A percentile compares a stretch with the other conserved stretches of the same genome.
Evolutionary conservation across 2,113 vertebrate genomes (phyloP).

Genomic region (Bucco capensis): DNA sequence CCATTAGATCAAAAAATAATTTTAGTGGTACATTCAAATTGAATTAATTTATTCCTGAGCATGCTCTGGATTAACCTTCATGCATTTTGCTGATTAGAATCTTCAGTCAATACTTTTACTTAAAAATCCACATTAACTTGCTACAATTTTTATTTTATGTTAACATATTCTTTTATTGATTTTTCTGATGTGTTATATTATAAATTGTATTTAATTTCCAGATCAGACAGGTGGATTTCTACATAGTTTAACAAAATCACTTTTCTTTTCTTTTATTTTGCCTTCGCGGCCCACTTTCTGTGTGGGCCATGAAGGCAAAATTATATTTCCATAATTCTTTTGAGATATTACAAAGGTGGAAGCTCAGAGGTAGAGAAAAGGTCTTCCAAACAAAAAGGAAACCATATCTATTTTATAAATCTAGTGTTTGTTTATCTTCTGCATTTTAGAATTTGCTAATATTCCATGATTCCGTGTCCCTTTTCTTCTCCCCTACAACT

Average conservation of each 20-base stretch:
- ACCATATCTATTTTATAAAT: background rate
- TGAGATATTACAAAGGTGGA: background rate
- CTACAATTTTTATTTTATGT: conserved; percentile 30
- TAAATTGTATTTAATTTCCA: conserved; percentile 51
- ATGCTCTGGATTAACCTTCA: conserved; percentile 66
- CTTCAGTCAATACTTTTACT: conserved; percentile 60
- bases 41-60: conserved; percentile 72
- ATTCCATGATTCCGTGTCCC: background rate
- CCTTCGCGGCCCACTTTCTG: background rate
- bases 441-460: background rate
- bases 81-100: conserved; percentile 65
- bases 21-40: conserved; percentile 68
- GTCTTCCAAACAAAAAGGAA: background rate
- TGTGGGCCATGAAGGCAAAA: too few species aligned
- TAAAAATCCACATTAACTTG: conserved; percentile 51
- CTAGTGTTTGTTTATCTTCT: background rate
- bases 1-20: conserved; percentile 77
- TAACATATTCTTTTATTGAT: conserved; percentile 48
- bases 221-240: background rate
- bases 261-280: background rate
- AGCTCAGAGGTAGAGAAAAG: background rate
- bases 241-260: background rate
- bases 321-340: background rate
- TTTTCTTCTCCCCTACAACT: background rate
- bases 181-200: conserved; percentile 33